phyloP scores from a whole-genome alignment of 2,797 vertebrate species.

The Argentina silus region DNA sequence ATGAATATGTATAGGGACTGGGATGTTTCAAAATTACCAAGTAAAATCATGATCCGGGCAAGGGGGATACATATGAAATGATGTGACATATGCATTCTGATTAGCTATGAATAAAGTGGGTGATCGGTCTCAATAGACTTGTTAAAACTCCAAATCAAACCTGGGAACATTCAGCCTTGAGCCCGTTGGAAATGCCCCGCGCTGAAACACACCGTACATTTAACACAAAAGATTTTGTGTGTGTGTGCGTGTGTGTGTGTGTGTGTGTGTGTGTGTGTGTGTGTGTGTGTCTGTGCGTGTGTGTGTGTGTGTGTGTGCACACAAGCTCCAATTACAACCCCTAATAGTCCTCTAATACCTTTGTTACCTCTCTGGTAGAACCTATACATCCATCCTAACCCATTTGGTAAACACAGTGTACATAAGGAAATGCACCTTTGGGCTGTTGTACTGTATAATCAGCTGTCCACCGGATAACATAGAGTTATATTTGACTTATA shows the following conservation, averaged over 20 bases:
- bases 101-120: conserved; percentile 55
- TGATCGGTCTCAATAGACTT: conserved; percentile 66
- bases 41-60: conserved; percentile 68
- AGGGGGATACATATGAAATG: conserved; percentile 52
- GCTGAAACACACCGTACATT: conserved; percentile 2
- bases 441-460: neutral
- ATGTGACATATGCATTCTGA: conserved; percentile 70
- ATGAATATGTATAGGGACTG: conserved; percentile 75
- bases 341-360: conserved; percentile 9
- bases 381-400: neutral
- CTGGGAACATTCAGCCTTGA: conserved; percentile 40
- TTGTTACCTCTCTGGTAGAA: neutral
- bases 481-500: neutral
- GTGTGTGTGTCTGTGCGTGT: too few relatives aligned
- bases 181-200: conserved; percentile 12
- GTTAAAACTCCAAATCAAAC: conserved; percentile 54
- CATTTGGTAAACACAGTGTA: neutral
- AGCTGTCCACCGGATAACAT: neutral
- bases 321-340: neutral
- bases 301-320: neutral
- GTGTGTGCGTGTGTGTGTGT: neutral
- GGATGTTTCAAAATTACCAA: conserved; percentile 71
- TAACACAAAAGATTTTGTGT: conserved; percentile 5
- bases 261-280: too few relatives aligned
- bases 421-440: neutral